Evolutionary conservation across 2,797 vertebrate species (phyloP).

Genomic region (Chloroceryle amazona): DNA sequence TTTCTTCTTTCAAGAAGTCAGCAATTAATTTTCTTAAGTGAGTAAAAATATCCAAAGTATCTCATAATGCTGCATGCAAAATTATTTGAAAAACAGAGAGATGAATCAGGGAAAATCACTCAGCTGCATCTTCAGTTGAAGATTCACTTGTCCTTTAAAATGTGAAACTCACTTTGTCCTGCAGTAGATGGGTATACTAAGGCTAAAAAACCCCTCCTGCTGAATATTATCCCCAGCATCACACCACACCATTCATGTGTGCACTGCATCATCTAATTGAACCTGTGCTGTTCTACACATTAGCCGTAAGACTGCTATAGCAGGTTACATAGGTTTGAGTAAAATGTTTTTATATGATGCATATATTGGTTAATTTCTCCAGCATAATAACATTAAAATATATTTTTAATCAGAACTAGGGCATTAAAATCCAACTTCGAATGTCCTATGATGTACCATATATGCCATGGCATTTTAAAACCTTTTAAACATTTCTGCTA

Average conservation of each 20-base stretch:
- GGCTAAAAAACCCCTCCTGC: not conserved
- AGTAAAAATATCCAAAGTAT: conserved; percentile 59
- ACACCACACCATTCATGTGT: conserved; percentile 31
- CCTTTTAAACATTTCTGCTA: conserved; percentile 85
- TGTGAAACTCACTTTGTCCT: conserved; percentile 54
- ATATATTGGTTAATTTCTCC: conserved; percentile 80
- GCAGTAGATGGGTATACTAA: not conserved
- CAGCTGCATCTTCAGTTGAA: conserved; percentile 38
- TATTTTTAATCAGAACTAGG: conserved; percentile 80
- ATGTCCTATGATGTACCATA: conserved; percentile 79
- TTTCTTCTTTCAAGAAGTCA: conserved; percentile 65
- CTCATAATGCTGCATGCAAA: conserved; percentile 68
- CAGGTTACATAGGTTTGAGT: conserved; percentile 75
- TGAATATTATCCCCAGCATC: conserved; percentile 31
- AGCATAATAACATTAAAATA: conserved; percentile 83
- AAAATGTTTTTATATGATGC: conserved; percentile 77
- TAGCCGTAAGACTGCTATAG: conserved; percentile 52
- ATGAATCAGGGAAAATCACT: conserved; percentile 65
- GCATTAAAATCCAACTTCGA: conserved; percentile 81
- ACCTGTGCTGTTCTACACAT: conserved; percentile 38
- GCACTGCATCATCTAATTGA: conserved; percentile 59
- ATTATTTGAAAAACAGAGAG: conserved; percentile 68
- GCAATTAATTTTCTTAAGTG: conserved; percentile 68
- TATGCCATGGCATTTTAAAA: conserved; percentile 84
- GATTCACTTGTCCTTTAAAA: conserved; percentile 55